Conservation (phyloP, 2,888 invertebrate species). For the Dolichopus griseipennis region DNA sequence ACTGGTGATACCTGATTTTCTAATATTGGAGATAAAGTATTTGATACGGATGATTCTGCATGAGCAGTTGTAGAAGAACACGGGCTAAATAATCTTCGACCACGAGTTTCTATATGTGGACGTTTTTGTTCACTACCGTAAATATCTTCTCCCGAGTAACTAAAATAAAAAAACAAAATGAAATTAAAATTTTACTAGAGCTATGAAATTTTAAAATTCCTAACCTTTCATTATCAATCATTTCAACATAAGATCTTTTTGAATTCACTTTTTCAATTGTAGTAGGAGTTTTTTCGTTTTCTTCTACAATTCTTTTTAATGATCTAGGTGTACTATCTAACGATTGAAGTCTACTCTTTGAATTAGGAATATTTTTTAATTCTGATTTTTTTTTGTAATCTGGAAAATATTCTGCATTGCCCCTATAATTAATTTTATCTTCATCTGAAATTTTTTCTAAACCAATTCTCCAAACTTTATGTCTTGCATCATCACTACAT, state of each 20-base stretch:
- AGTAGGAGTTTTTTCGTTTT: constrained; percentile 35
- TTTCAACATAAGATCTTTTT: constrained; percentile 38
- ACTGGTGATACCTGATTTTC: constrained; percentile 18
- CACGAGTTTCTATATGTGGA: constrained; percentile 38
- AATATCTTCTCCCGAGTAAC: constrained; percentile 24
- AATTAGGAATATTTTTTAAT: background rate
- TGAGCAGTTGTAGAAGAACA: constrained; percentile 22
- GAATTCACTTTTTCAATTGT: constrained; percentile 32
- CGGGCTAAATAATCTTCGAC: constrained; percentile 47
- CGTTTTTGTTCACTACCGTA: constrained; percentile 38
- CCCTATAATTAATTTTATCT: constrained; percentile 40
- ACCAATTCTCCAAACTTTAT: constrained; percentile 67
- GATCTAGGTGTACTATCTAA: constrained; percentile 48
- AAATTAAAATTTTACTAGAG: background rate
- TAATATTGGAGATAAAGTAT: constrained; percentile 25
- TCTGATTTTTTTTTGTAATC: constrained; percentile 25
- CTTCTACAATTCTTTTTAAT: constrained; percentile 43
- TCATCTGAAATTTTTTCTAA: constrained; percentile 42
- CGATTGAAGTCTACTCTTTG: constrained; percentile 26
- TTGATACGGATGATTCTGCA: background rate
- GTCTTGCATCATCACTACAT: constrained; percentile 73
- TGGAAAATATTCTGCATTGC: constrained; percentile 45
- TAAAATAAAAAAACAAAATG: background rate
- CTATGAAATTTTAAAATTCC: background rate
- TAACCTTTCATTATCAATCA: constrained; percentile 28